Evolutionary conservation across 1,140 invertebrate species (phyloP).

Genomic region (Carcinoscorpius rotundicauda): DNA sequence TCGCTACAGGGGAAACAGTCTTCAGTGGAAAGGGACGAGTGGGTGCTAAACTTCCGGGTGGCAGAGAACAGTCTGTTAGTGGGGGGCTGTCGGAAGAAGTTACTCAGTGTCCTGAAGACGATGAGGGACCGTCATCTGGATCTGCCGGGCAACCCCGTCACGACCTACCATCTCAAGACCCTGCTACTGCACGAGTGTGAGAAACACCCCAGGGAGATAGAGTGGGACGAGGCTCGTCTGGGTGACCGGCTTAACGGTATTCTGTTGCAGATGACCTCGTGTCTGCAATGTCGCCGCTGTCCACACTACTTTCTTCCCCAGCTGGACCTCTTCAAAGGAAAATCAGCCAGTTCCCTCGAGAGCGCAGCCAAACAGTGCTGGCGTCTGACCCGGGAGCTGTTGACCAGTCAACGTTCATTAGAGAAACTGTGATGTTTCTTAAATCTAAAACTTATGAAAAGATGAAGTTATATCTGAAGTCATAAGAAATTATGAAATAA

Average conservation of each 20-base stretch:
- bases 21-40: conserved; percentile 95
- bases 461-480: no score
- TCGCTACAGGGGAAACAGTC: conserved; percentile 68
- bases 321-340: conserved; percentile 86
- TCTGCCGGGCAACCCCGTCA: conserved; percentile 82
- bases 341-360: conserved; percentile 81
- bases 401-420: conserved; percentile 83
- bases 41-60: conserved; percentile 87
- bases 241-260: conserved; percentile 95
- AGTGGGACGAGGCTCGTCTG: conserved; percentile 90
- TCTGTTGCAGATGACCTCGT: conserved; percentile 90
- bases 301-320: conserved; percentile 91
- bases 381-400: conserved; percentile 80
- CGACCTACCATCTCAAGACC: conserved; percentile 89
- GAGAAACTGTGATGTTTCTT: conserved; percentile 63
- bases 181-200: conserved; percentile 93
- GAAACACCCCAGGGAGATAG: conserved; percentile 86
- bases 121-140: conserved; percentile 87
- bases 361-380: conserved; percentile 93
- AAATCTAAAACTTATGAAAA: no score
- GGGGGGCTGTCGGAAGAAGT: conserved; percentile 73
- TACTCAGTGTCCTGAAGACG: conserved; percentile 85
- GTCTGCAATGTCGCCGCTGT: conserved; percentile 88
- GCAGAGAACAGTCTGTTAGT: conserved; percentile 80
- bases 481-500: no score